Percentiles rank a stretch among this genome's conserved stretches.
Conservation (phyloP, 2,888 invertebrate species). For the Metellina segmentata region DNA sequence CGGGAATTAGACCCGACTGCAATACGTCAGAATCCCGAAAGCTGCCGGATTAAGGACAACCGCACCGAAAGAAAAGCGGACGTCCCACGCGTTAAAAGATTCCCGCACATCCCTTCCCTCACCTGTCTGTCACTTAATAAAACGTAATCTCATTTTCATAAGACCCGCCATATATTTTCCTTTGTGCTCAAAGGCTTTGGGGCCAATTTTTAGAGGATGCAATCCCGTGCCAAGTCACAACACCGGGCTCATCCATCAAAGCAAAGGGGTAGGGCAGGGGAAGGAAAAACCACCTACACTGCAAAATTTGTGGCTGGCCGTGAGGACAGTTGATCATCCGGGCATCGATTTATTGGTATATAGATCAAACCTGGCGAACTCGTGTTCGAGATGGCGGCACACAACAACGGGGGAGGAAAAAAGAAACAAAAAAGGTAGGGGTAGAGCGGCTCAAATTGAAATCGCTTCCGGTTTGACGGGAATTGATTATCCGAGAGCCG, state of each 20-base stretch:
- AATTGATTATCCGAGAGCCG: constrained; percentile 50
- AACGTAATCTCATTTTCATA: constrained; percentile 23
- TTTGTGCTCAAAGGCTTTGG: constrained; percentile 11
- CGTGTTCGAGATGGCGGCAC: constrained; percentile 22
- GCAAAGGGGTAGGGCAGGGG: not conserved
- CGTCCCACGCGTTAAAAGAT: not conserved
- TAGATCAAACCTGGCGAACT: constrained; percentile 52
- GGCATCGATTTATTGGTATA: constrained; percentile 59
- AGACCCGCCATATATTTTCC: not conserved
- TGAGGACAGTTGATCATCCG: constrained; percentile 46
- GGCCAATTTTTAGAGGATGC: constrained; percentile 42
- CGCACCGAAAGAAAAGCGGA: too few relatives aligned
- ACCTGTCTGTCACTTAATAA: constrained; percentile 1
- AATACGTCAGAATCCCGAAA: too few relatives aligned
- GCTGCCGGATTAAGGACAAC: too few relatives aligned
- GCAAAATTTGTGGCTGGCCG: constrained; percentile 37
- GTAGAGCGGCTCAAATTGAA: constrained; percentile 46
- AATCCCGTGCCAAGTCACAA: constrained; percentile 53
- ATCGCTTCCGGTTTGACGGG: constrained; percentile 40
- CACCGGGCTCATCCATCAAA: constrained; percentile 52
- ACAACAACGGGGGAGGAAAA: not conserved
- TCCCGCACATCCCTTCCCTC: not conserved
- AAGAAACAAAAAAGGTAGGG: constrained; percentile 29
- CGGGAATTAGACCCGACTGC: too few relatives aligned
- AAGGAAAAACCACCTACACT: constrained; percentile 32